phyloP scores from a whole-genome alignment of 2,888 invertebrate species.

The Lithosia quadra region DNA sequence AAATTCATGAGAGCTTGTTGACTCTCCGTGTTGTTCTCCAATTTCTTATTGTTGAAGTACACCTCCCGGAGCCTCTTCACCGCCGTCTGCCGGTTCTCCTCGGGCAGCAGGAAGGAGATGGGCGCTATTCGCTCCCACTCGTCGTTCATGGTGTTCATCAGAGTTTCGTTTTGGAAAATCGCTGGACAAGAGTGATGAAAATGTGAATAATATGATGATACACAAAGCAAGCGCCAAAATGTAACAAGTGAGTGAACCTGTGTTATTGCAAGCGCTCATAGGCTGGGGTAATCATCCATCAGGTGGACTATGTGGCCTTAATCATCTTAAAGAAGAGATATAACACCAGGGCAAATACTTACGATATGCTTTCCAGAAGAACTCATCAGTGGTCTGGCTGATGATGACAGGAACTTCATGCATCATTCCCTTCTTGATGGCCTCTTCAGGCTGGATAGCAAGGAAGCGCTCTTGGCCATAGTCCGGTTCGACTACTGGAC shows the following conservation, averaged over 20 bases:
- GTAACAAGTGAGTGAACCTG: too few relatives aligned
- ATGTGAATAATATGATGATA: too few relatives aligned
- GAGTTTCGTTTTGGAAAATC: constrained; percentile 85
- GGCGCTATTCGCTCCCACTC: constrained; percentile 89
- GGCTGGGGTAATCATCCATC: background rate
- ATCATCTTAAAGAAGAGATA: background rate
- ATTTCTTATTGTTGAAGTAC: constrained; percentile 71
- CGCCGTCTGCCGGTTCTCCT: constrained; percentile 82
- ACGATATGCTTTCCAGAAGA: constrained; percentile 88
- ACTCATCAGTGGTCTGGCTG: constrained; percentile 90
- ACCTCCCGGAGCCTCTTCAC: constrained; percentile 82
- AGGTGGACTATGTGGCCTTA: background rate
- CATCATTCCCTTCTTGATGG: constrained; percentile 87
- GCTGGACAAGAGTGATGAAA: constrained; percentile 62
- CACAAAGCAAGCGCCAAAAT: too few relatives aligned
- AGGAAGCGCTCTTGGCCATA: constrained; percentile 90
- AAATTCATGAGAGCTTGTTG: constrained; percentile 79
- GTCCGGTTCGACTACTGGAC: constrained; percentile 89
- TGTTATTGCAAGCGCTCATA: too few relatives aligned
- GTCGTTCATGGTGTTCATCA: constrained; percentile 84
- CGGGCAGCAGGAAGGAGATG: constrained; percentile 88
- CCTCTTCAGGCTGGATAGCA: constrained; percentile 86
- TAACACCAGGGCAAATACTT: constrained; percentile 54
- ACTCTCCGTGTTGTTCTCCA: constrained; percentile 72
- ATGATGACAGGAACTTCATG: constrained; percentile 89